Evolutionary conservation across 2,113 vertebrate genomes (phyloP).

Genomic region (Origma solitaria): DNA sequence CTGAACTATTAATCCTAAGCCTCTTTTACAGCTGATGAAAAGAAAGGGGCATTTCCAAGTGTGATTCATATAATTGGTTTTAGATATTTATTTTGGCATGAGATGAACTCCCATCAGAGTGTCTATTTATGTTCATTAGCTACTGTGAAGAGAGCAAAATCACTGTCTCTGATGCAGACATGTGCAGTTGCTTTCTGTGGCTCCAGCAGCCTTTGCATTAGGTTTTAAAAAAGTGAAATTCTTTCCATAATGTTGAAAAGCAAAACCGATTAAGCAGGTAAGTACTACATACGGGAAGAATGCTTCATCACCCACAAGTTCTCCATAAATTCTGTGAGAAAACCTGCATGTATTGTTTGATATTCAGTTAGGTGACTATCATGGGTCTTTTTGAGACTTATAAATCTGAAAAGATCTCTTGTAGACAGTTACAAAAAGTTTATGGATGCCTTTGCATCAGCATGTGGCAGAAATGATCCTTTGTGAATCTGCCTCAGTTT

Average conservation of each 20-base stretch:
- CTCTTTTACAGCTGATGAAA: neutral
- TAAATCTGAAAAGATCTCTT: neutral
- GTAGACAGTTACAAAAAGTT: neutral
- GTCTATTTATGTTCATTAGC: neutral
- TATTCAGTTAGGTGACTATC: neutral
- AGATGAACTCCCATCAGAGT: neutral
- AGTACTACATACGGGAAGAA: neutral
- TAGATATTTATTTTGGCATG: neutral
- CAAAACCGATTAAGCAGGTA: neutral
- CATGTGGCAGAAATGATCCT: neutral
- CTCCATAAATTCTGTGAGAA: neutral
- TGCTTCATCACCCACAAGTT: neutral
- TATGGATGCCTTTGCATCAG: neutral
- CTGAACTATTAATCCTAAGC: neutral
- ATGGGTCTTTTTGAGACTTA: neutral
- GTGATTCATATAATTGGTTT: neutral
- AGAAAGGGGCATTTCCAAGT: neutral
- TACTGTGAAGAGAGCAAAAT: neutral
- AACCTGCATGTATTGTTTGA: neutral
- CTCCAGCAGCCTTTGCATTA: neutral
- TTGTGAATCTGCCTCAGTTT: neutral
- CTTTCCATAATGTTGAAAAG: neutral
- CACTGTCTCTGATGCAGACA: neutral
- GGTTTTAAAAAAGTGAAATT: neutral
- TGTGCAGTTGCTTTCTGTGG: neutral